Evolutionary conservation across 2,888 invertebrate genomes (phyloP).

Genomic region (Lobophora halterata): DNA sequence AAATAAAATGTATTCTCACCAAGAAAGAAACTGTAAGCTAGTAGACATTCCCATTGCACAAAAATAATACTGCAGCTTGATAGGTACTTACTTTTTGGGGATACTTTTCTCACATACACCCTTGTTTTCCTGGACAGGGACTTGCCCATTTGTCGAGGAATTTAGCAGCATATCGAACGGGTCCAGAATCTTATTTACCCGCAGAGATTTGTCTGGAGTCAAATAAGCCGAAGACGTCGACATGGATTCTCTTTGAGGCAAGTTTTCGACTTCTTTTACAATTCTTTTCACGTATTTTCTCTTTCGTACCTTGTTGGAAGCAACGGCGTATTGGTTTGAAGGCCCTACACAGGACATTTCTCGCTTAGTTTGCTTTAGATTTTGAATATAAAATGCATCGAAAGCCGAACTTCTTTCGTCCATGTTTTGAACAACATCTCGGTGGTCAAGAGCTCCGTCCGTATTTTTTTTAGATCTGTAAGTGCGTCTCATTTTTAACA

Average conservation of each 20-base stretch:
- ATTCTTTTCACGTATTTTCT: constrained; percentile 67
- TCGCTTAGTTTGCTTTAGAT: constrained; percentile 69
- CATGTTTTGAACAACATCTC: constrained; percentile 54
- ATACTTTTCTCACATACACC: constrained; percentile 31
- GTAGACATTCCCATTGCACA: too few relatives aligned
- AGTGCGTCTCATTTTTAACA: constrained; percentile 54
- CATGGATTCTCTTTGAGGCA: constrained; percentile 35
- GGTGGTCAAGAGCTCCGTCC: constrained; percentile 50
- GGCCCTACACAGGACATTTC: constrained; percentile 57
- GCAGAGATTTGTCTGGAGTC: constrained; percentile 70
- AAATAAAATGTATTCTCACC: too few relatives aligned
- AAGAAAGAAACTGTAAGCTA: too few relatives aligned
- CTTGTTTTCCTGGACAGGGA: constrained; percentile 21
- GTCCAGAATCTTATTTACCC: constrained; percentile 63
- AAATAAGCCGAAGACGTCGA: constrained; percentile 51
- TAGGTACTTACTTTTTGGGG: constrained; percentile 43
- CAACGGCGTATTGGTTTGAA: constrained; percentile 42
- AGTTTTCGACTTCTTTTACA: constrained; percentile 50
- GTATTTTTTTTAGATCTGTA: constrained; percentile 65
- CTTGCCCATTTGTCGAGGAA: constrained; percentile 40
- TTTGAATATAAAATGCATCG: constrained; percentile 70
- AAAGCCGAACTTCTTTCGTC: constrained; percentile 63
- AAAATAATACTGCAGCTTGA: too few relatives aligned
- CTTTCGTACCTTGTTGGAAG: constrained; percentile 61
- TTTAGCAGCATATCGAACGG: constrained; percentile 65